Percentiles rank a stretch among this genome's conserved stretches.
phyloP scores from a whole-genome alignment of 1,140 invertebrate genomes.

The Pogonomyrmex californicus region DNA sequence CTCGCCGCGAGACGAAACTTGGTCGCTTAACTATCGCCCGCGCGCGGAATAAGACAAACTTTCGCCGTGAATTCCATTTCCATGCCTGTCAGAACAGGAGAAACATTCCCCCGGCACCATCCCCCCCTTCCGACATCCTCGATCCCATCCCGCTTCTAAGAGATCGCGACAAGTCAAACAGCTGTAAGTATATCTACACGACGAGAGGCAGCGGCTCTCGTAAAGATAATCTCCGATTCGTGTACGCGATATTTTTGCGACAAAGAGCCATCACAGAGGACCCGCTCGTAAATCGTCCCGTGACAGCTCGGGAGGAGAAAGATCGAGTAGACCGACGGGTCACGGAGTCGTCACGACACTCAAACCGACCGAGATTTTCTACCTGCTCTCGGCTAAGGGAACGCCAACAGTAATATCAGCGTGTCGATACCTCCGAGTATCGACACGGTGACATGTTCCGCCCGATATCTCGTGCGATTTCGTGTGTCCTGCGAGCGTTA shows the following conservation, averaged over 20 bases:
- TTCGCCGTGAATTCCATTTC: constrained; percentile 67
- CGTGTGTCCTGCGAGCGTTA: neutral
- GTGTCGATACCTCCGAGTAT: neutral
- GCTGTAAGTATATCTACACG: constrained; percentile 51
- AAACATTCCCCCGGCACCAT: constrained; percentile 46
- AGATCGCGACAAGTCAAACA: constrained; percentile 46
- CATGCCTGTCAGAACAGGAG: constrained; percentile 64
- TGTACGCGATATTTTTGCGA: constrained; percentile 36
- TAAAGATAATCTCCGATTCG: constrained; percentile 35
- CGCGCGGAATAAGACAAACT: constrained; percentile 55
- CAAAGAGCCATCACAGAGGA: neutral
- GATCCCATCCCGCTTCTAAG: neutral
- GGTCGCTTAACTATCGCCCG: constrained; percentile 56
- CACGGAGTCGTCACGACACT: neutral
- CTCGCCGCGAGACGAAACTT: constrained; percentile 32
- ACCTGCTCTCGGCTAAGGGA: neutral
- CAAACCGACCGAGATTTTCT: neutral
- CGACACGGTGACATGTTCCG: neutral
- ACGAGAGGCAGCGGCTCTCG: neutral
- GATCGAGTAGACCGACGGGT: constrained; percentile 21
- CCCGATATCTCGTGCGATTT: neutral
- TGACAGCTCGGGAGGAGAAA: neutral
- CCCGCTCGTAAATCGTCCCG: constrained; percentile 26
- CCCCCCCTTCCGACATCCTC: too few species aligned
- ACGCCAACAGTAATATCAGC: neutral